phyloP scores from a whole-genome alignment of 2,888 invertebrate species.

The Caenorhabditis macrosperma region DNA sequence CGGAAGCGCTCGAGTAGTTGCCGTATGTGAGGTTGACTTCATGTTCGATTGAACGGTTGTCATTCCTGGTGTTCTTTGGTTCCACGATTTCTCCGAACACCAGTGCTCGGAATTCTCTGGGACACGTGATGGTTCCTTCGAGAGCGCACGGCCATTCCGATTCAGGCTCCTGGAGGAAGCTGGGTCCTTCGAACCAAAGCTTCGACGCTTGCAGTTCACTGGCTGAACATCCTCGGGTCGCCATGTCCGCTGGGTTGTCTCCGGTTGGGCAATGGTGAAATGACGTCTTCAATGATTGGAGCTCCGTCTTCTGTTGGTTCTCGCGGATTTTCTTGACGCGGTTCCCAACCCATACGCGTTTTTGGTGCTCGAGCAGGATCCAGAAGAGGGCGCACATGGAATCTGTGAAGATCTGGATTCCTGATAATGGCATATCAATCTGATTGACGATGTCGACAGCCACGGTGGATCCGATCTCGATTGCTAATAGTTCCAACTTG shows the following conservation, averaged over 20 bases:
- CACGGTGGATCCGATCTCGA: not conserved
- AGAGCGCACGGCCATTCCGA: not conserved
- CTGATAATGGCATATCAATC: not conserved
- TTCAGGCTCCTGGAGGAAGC: not conserved
- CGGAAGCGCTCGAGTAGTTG: too few species aligned
- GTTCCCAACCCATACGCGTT: not conserved
- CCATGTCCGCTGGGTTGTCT: constrained; percentile 77
- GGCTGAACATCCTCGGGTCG: constrained; percentile 9
- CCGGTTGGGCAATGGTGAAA: not conserved
- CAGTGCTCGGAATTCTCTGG: too few species aligned
- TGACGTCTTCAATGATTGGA: not conserved
- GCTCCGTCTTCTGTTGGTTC: not conserved
- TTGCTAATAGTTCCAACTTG: constrained; percentile 1
- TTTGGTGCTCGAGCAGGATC: not conserved
- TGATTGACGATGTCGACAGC: not conserved
- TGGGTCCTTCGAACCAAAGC: not conserved
- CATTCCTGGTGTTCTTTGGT: too few species aligned
- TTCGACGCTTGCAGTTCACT: not conserved
- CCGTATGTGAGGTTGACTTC: too few species aligned
- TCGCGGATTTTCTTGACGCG: not conserved
- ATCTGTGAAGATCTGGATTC: constrained; percentile 2
- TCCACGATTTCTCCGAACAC: too few species aligned
- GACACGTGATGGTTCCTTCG: too few species aligned
- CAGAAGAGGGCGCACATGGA: not conserved
- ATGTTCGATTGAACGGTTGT: too few species aligned